Conservation (phyloP, 2,113 vertebrate genomes). For the Coregonus clupeaformis region DNA sequence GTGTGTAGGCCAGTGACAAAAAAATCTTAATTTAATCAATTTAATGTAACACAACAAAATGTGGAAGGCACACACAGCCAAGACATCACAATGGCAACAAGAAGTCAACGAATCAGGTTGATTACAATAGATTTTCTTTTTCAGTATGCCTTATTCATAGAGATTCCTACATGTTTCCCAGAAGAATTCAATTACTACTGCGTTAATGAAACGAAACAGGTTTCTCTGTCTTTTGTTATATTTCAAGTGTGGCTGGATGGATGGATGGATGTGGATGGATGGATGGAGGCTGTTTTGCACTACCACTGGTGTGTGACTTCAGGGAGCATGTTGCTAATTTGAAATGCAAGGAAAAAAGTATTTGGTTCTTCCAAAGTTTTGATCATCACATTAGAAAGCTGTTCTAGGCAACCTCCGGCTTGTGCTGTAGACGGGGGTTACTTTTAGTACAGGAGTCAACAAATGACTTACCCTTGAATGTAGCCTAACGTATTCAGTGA, state of each 20-base stretch:
- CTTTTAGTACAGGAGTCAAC: neutral
- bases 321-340: neutral
- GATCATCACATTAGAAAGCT: slow-evolving; percentile 9
- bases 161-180: neutral
- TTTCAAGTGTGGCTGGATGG: neutral
- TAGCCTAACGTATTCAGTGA: too few species aligned
- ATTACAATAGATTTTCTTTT: slow-evolving; percentile 9
- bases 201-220: neutral
- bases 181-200: slow-evolving; percentile 2
- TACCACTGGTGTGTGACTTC: neutral
- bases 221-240: neutral
- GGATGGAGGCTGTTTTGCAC: neutral
- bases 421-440: too few species aligned
- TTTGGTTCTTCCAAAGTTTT: neutral
- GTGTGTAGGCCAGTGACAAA: too few species aligned
- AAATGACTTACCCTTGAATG: neutral
- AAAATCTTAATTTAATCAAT: too few species aligned
- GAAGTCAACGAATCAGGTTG: neutral
- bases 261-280: too few species aligned
- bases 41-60: too few species aligned
- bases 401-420: neutral
- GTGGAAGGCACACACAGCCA: neutral
- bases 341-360: too few species aligned
- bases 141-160: neutral
- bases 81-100: slow-evolving; percentile 6